Percentiles rank a stretch among this genome's conserved stretches.
Conservation (phyloP, 1,140 invertebrate species). For the Hyposmocoma kahamanoa region DNA sequence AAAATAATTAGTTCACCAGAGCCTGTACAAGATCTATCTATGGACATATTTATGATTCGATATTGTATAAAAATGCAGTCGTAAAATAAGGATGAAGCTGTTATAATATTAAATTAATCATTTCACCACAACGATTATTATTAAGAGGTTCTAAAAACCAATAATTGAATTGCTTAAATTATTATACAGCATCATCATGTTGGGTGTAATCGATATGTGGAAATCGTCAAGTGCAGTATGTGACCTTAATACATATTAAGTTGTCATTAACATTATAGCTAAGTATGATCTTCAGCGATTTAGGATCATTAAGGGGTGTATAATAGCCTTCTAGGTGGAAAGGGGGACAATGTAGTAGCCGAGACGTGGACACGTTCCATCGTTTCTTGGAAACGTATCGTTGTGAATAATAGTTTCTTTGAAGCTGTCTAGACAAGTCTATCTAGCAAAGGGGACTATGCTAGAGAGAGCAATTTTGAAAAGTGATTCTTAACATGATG, state of each 20-base stretch:
- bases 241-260: slow-evolving; percentile 14
- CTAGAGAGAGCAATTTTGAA: no score
- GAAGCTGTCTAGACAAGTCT: neutral
- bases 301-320: slow-evolving; percentile 14
- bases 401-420: neutral
- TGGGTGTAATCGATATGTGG: neutral
- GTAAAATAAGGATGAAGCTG: no score
- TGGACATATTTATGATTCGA: no score
- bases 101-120: no score
- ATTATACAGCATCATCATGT: slow-evolving; percentile 1
- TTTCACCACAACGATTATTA: no score
- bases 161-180: neutral
- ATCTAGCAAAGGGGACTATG: no score
- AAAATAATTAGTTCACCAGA: no score
- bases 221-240: neutral
- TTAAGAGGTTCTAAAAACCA: slow-evolving; percentile 1
- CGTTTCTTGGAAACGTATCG: neutral
- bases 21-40: no score
- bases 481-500: no score
- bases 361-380: slow-evolving; percentile 5
- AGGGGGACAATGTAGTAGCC: slow-evolving; percentile 1
- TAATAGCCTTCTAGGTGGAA: neutral
- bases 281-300: slow-evolving; percentile 19
- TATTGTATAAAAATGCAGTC: no score
- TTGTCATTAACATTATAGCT: slow-evolving; percentile 1